These are phyloP conservation scores for Malurus melanocephalus DNA, from an alignment of 2,113 vertebrate genomes.

Conservation along the genomic window DNA sequence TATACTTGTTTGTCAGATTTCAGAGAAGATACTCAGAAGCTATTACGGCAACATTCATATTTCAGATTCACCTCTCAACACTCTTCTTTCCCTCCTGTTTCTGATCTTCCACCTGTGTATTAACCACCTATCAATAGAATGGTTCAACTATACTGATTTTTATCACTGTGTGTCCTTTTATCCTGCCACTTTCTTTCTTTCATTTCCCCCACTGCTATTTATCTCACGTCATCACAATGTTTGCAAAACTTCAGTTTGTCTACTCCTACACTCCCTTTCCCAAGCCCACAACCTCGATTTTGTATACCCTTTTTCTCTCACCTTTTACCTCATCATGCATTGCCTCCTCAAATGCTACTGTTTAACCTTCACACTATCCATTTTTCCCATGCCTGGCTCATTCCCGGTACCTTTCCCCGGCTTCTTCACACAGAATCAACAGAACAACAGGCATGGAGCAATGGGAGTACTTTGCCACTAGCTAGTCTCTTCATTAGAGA, in stretches of 20 bases:
- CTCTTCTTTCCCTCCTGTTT: neutral
- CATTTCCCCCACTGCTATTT: neutral
- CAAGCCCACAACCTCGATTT: neutral
- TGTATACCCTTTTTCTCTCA: neutral
- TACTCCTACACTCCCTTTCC: neutral
- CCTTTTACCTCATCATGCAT: neutral
- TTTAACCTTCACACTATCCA: neutral
- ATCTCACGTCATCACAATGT: neutral
- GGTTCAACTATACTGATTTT: neutral
- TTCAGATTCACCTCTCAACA: neutral
- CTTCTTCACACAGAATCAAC: neutral
- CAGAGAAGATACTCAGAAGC: neutral
- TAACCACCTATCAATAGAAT: neutral
- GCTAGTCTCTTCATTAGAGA: neutral
- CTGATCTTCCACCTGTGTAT: neutral
- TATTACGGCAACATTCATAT: neutral
- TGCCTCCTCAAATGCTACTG: neutral
- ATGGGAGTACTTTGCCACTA: neutral
- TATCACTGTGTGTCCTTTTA: neutral
- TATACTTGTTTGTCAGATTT: neutral
- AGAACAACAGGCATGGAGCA: neutral
- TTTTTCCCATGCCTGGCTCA: neutral
- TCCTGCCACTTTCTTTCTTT: neutral
- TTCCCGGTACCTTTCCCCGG: neutral
- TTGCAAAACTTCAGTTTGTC: neutral